phyloP scores from a whole-genome alignment of 1,140 invertebrate genomes.

The Bombus difficillimus region DNA sequence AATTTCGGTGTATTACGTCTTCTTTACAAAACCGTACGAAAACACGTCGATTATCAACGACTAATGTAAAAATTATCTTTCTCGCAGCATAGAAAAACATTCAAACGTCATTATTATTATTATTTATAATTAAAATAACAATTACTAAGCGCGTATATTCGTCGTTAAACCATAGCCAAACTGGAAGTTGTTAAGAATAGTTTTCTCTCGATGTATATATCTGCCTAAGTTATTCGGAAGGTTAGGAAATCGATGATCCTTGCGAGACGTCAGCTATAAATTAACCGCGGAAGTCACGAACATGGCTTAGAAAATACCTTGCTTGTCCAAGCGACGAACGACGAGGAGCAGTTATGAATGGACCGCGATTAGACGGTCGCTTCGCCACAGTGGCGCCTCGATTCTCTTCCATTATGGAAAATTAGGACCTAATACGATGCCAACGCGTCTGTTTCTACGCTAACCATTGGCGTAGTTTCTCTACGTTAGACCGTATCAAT shows the following conservation, averaged over 20 bases:
- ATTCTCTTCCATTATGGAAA: slow-evolving; percentile 74
- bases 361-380: slow-evolving; percentile 65
- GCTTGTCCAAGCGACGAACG: neutral
- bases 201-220: no score
- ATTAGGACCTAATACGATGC: slow-evolving; percentile 73
- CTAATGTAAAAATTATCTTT: no score
- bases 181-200: no score
- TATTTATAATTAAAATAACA: no score
- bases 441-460: slow-evolving; percentile 43
- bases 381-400: slow-evolving; percentile 70
- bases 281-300: slow-evolving; percentile 56
- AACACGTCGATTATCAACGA: no score
- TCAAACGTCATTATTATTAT: no score
- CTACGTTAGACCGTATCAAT: neutral
- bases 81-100: no score
- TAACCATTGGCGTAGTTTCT: slow-evolving; percentile 56
- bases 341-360: slow-evolving; percentile 68
- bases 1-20: no score
- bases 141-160: no score
- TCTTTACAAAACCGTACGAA: fast-evolving
- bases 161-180: no score
- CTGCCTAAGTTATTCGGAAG: neutral
- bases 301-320: slow-evolving; percentile 21
- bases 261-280: slow-evolving; percentile 49
- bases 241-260: slow-evolving; percentile 2